Base-by-base conservation (phyloP, 2,888 invertebrate genomes). In the Pammene aurita region DNA sequence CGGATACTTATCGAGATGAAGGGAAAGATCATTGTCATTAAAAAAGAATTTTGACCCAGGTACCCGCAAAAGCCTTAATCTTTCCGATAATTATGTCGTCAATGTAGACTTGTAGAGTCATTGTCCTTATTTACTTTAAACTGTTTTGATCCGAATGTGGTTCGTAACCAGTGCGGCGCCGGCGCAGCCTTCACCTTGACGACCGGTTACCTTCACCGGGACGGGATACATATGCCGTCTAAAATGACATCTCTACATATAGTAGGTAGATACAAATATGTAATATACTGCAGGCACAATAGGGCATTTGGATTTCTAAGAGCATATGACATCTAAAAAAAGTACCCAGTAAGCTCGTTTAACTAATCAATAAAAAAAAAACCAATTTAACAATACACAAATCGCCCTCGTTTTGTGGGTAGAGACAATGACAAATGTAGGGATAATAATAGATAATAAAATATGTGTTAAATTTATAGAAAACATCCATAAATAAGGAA, bases 161-260 rank as follows among this genome's bases (percentile, higher is more conserved):
- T 34, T 52, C 26, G 42, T 48, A 60, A 50, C 16, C 9, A 46
- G 14, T 14, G 52, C 52, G 52, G 66, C 50, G 75, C 75, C 63
- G 60, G 76, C 61, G 60, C 73, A 79, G 70, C 85, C 85, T 86
- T 87, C 82, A 85, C 86, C 86, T 86, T 84, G 84, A 74, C 70
- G 79, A 80, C 84, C 82, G 83, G 81, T 83, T 77, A 76, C 76
- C 71, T 74, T 63, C 68, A 56, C 55, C 48, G 55, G 61, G 67
- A 50, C 50, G 57, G 63, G 68, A 68, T 68, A 63, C 34, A 56
- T 54, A 38, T 60, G 42, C 41, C 48, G 46, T 52, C 26, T 35
- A 26, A 44, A 44, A 44, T 58, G 7, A 7, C n/a, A 13, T 7
- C 4, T 44, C 26, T 38, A 57, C 18, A n/a, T 26, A 52, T 13